Percentiles rank a stretch among this genome's conserved stretches.
Conservation (phyloP, 2,113 vertebrate genomes). For the Catharus minimus region DNA sequence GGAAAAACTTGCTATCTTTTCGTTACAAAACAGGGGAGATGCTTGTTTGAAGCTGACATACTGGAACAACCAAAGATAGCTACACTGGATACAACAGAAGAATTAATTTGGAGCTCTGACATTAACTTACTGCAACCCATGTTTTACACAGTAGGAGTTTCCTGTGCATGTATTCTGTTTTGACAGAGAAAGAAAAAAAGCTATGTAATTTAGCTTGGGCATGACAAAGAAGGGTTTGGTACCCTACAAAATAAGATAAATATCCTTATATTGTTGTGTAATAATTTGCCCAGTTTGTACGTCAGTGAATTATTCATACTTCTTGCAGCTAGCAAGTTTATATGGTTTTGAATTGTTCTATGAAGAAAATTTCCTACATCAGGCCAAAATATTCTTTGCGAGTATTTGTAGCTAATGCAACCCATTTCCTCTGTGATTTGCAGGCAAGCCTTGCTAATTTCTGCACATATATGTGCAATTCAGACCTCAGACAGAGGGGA, state of each 20-base stretch:
- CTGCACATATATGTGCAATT: neutral
- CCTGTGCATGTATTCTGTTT: neutral
- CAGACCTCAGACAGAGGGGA: neutral
- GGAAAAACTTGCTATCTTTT: slow-evolving; percentile 5
- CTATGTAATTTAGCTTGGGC: neutral
- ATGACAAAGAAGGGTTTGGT: neutral
- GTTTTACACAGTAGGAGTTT: neutral
- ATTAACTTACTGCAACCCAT: neutral
- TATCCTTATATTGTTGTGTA: neutral
- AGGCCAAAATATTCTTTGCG: neutral
- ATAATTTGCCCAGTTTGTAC: neutral
- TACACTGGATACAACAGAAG: neutral
- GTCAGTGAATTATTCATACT: neutral
- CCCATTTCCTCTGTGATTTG: neutral
- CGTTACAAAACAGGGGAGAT: neutral
- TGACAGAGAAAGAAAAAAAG: neutral
- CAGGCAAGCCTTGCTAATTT: neutral
- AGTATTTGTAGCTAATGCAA: neutral
- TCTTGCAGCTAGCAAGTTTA: neutral
- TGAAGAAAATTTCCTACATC: neutral
- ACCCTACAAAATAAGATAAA: neutral
- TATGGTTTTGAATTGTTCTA: neutral
- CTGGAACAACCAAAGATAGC: neutral
- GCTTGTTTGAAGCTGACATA: slow-evolving; percentile 9
- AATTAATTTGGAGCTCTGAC: neutral